These are phyloP conservation scores for Charina bottae DNA, from an alignment of 2,113 vertebrate species.

Conservation along the genomic window DNA sequence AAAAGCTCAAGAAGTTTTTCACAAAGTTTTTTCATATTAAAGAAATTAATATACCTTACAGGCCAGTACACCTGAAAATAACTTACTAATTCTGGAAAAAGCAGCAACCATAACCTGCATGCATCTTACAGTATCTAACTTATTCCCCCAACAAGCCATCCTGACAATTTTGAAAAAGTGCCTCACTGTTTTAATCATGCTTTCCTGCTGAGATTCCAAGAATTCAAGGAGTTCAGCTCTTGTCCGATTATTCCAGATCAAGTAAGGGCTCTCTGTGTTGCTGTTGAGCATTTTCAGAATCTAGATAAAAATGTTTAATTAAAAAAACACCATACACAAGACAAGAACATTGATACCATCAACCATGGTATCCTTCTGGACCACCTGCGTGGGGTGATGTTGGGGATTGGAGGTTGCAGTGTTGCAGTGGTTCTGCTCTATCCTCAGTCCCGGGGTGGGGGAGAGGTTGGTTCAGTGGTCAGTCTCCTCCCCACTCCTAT, in stretches of 20 bases:
- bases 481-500: background rate
- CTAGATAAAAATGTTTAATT: slow-evolving; percentile 70
- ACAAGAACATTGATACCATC: background rate
- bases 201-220: slow-evolving; percentile 91
- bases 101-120: background rate
- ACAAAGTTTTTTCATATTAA: background rate
- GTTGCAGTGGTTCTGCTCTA: background rate
- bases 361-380: background rate
- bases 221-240: slow-evolving; percentile 94
- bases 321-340: background rate
- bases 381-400: background rate
- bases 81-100: background rate
- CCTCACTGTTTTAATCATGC: slow-evolving; percentile 92
- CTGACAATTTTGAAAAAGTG: background rate
- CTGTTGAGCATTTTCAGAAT: slow-evolving; percentile 96
- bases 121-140: background rate
- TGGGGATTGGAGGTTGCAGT: background rate
- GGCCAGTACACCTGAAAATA: background rate
- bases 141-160: background rate
- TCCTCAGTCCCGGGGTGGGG: background rate
- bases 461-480: background rate
- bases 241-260: slow-evolving; percentile 98
- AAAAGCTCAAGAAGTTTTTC: background rate
- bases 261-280: slow-evolving; percentile 94
- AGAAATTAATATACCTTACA: background rate